Conservation (phyloP, 2,888 invertebrate species). For the Hemaris fuciformis region DNA sequence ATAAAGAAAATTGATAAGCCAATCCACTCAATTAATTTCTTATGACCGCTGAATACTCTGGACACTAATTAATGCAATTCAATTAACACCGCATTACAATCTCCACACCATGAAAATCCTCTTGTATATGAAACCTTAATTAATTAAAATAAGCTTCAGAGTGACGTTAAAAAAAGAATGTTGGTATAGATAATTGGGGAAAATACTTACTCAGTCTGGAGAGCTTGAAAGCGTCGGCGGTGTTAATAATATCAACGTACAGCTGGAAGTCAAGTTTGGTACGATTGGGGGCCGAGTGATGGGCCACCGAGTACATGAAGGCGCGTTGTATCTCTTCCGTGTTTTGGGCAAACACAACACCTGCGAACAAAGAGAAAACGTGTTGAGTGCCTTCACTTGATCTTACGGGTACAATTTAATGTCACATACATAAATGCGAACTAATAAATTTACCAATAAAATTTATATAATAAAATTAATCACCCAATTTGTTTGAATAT, state of each 20-base stretch:
- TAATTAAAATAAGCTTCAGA: not conserved
- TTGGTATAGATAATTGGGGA: not conserved
- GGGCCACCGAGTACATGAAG: constrained; percentile 91
- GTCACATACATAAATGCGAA: no score
- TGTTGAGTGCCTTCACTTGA: not conserved
- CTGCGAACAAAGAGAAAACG: constrained; percentile 47
- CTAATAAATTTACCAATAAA: no score
- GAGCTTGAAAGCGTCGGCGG: constrained; percentile 94
- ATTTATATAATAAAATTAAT: no score
- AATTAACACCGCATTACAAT: not conserved
- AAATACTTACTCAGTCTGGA: constrained; percentile 91
- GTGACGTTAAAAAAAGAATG: not conserved
- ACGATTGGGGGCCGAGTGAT: constrained; percentile 88
- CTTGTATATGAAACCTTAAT: not conserved
- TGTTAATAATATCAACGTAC: constrained; percentile 93
- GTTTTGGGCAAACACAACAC: constrained; percentile 94
- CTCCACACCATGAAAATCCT: not conserved
- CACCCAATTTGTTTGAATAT: no score
- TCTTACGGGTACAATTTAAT: no score
- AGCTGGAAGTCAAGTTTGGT: constrained; percentile 90
- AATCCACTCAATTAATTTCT: not conserved
- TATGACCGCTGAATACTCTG: no score
- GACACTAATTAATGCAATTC: not conserved
- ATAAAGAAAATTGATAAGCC: not conserved
- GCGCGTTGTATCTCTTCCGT: constrained; percentile 93